Evolutionary conservation across 2,888 invertebrate genomes (phyloP), one percentile per base, ranked within the genome.

Genomic region (Thalpophila matura): DNA sequence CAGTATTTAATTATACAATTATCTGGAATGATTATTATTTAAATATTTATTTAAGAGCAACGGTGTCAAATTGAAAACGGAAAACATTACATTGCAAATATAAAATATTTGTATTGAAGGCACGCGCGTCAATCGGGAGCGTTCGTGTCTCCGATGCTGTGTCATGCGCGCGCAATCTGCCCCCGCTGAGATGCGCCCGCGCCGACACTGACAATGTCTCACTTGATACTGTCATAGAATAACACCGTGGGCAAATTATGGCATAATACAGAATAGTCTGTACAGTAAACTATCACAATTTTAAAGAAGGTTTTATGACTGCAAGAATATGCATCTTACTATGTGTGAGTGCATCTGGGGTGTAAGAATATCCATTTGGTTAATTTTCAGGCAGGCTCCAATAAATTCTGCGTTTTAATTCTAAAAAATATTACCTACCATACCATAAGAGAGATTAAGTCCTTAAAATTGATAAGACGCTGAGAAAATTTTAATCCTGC

Each of bases 141-240:
- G 60, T 47, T 67, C 58, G 77, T 65, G 79, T 62, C 74, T 69
- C 78, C 79, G 77, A 79, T 86, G 92, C 92, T 90, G 90, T 86
- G 94, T 94, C 94, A 94, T 92, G 90, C 88, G 84, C 86, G 81
- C 83, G 89, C 93, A 94, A 94, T 94, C 90, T 93, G 85, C 92
- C 78, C 93, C 93, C 86, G 92, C 93, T 92, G 91, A 14, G 89
- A 63, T 73, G 83, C 81, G 85, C 83, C 47, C 56, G 77, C 79
- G 75, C 59, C 63, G 73, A 76, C 78, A 65, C 79, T 76, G 73
- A 64, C 84, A 88, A 92, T 83, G 86, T 84, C 90, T 93, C 80
- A 91, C 88, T 93, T 77, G 54, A 54, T 40, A 67, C 58, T 60
- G 61, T 56, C 77, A 80, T 76, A 83, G 81, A 85, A 42, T 76